A percentile compares a stretch with the other conserved stretches of the same genome.
Conservation (phyloP, 2,888 invertebrate genomes). For the Drosophila mulleri region DNA sequence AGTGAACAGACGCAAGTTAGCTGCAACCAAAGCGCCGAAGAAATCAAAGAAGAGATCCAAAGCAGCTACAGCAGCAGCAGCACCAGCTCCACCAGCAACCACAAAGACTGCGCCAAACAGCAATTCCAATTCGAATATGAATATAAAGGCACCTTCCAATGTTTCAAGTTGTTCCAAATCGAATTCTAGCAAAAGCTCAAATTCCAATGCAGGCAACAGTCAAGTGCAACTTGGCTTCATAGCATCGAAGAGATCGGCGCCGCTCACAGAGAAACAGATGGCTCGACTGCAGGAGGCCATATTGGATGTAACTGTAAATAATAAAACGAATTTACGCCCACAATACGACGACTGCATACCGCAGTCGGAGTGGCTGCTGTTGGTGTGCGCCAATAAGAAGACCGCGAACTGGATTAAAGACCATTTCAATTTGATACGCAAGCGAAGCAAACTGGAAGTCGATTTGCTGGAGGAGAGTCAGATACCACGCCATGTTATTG, state of each 20-base stretch:
- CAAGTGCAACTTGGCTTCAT: constrained; percentile 14
- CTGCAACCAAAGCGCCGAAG: not conserved
- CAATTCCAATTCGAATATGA: not conserved
- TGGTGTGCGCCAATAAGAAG: constrained; percentile 2
- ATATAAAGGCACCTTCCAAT: not conserved
- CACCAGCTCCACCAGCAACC: not conserved
- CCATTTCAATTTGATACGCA: not conserved
- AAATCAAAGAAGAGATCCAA: not conserved
- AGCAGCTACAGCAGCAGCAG: not conserved
- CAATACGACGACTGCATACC: constrained; percentile 4
- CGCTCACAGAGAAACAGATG: not conserved
- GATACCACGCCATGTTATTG: not conserved
- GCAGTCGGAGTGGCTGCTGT: constrained; percentile 6
- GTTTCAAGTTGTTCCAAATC: not conserved
- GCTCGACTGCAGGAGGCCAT: constrained; percentile 1
- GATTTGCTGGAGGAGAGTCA: not conserved
- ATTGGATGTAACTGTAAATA: constrained; percentile 11
- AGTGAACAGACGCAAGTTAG: not conserved
- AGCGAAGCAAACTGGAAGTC: not conserved
- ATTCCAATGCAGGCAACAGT: not conserved
- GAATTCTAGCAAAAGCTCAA: not conserved
- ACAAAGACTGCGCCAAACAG: not conserved
- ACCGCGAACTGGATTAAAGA: not conserved
- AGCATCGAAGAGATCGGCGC: not conserved
- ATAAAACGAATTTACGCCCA: not conserved